Base-by-base conservation (phyloP, 64 coral and sea anemone genomes). In the Stichodactyla helianthus region DNA sequence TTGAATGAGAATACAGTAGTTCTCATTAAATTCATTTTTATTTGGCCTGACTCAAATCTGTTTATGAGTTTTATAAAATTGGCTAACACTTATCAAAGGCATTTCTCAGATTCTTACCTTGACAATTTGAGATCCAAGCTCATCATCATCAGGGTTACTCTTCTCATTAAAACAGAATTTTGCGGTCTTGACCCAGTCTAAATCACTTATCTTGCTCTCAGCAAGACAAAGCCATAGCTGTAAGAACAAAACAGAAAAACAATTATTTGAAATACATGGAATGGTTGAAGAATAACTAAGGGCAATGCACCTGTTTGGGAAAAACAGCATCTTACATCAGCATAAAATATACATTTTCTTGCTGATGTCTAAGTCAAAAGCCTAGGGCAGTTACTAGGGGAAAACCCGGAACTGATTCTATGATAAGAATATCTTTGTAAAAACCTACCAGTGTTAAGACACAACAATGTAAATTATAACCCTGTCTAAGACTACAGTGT, bases 111-210 rank as follows among this genome's bases (percentile, higher is more conserved):
- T 9, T 56, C 78, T 22, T 28, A 99, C 96, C 90, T 99, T 99
- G 19, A 99, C 96, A 63, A 99, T 99, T 77, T 99, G 96, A 79
- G 96, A 87, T n/a, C 96, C 96, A 53, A 99, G 93, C 50, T 99
- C 92, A 86, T 99, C 96, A 95, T 99, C 96, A 89, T 99, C 96
- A 17, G 96, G 96, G 74, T 99, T 99, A 26, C 96, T 99, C 81
- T 90, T 91, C 44, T 99, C 96, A 91, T 99, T 99, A 59, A 99
- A 99, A 68, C 96, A 99, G 80, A 99, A 95, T 50, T 88, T 94
- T 19, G 85, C 85, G 22, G 96, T 99, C 84, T 95, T 99, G 23
- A 87, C 77, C 96, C 96, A 99, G 86, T 99, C 90, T 10, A 99
- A 83, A 91, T 99, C 93, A 84, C 52, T 87, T 17, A 99, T 82